These are phyloP conservation scores for Nasonia vitripennis DNA, from an alignment of 1,140 invertebrate species.

Conservation along the genomic window DNA sequence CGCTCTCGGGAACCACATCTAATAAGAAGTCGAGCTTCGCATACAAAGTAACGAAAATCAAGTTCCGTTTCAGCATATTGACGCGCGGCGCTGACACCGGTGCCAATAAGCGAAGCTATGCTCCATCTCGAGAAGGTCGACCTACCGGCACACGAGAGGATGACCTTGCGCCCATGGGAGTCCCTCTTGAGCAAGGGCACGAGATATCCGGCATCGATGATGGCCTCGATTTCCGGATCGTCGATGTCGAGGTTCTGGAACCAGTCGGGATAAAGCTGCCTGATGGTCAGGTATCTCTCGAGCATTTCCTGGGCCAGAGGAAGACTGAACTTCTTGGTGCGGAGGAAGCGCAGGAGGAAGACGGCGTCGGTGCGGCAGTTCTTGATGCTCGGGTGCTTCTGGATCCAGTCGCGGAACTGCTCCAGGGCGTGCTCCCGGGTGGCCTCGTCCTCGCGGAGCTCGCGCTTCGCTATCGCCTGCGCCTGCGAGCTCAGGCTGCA, in stretches of 20 bases:
- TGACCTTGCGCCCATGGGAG: conserved; percentile 82
- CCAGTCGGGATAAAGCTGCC: conserved; percentile 88
- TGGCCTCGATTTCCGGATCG: conserved; percentile 83
- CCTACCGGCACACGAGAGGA: conserved; percentile 83
- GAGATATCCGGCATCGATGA: conserved; percentile 87
- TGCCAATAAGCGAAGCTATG: no score
- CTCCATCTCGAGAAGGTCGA: no score
- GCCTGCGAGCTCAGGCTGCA: conserved; percentile 71
- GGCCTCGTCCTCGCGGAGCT: conserved; percentile 84
- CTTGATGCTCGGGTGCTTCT: conserved; percentile 85
- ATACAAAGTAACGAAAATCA: background rate
- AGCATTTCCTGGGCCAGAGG: conserved; percentile 89
- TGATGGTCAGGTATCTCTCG: conserved; percentile 88
- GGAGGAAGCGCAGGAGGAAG: conserved; percentile 88
- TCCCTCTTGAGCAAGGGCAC: conserved; percentile 86
- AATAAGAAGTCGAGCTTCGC: background rate
- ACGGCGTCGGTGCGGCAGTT: conserved; percentile 85
- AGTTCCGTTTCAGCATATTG: no score
- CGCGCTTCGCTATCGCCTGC: conserved; percentile 78
- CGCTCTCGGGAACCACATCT: background rate
- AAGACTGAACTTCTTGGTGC: conserved; percentile 91
- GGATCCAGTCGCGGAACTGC: conserved; percentile 86
- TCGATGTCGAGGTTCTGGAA: conserved; percentile 85
- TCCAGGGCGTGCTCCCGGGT: conserved; percentile 81
- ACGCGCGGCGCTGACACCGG: no score